These are phyloP conservation scores for Dynastes hyllus DNA, from an alignment of 2,888 invertebrate species.

Conservation along the genomic window DNA sequence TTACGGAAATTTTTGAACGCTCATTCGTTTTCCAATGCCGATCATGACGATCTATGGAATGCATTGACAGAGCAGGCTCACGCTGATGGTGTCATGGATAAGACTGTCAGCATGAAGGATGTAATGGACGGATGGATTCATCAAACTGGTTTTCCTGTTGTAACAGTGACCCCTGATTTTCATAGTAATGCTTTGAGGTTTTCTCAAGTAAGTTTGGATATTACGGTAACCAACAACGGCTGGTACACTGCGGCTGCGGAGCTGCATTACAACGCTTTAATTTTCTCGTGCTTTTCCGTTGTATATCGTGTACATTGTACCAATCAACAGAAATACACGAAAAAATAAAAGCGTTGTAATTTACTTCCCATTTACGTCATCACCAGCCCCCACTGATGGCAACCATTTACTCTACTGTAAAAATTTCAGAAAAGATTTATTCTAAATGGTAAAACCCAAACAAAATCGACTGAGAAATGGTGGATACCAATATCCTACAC, in stretches of 20 bases:
- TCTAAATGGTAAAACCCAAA: conserved; percentile 47
- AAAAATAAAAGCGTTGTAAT: too few species aligned
- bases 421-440: conserved; percentile 65
- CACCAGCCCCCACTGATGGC: too few species aligned
- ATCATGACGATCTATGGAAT: conserved; percentile 81
- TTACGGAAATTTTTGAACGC: conserved; percentile 73
- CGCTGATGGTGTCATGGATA: conserved; percentile 65
- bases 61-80: conserved; percentile 76
- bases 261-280: too few species aligned
- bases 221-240: background rate
- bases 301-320: too few species aligned
- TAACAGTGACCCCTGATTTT: conserved; percentile 73
- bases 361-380: too few species aligned
- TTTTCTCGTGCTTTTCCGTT: too few species aligned
- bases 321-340: too few species aligned
- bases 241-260: too few species aligned
- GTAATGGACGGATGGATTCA: conserved; percentile 82
- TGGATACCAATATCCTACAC: conserved; percentile 73
- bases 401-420: background rate
- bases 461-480: conserved; percentile 64
- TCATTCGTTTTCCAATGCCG: conserved; percentile 76
- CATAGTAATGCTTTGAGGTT: conserved; percentile 67
- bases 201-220: conserved; percentile 66
- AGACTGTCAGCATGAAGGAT: conserved; percentile 72
- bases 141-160: conserved; percentile 80